Percentiles rank a stretch among this genome's conserved stretches.
These are phyloP conservation scores for Drosophila ananassae DNA, from an alignment of 1,140 invertebrate species.

Conservation along the genomic window DNA sequence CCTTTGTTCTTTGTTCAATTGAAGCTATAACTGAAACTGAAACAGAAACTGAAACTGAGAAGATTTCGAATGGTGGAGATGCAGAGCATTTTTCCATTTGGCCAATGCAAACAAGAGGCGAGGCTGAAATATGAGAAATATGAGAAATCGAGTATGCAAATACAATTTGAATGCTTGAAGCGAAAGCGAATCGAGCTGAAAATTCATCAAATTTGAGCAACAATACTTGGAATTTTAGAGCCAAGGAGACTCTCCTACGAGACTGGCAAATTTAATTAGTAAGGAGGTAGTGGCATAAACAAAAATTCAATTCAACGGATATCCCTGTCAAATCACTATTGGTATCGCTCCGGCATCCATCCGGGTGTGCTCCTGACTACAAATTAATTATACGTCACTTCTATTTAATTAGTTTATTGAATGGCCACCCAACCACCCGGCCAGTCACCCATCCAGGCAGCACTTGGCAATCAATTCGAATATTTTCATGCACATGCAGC, in stretches of 20 bases:
- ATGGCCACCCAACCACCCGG: slow-evolving; percentile 17
- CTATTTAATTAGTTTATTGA: slow-evolving; percentile 75
- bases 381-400: slow-evolving; percentile 51
- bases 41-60: slow-evolving; percentile 29
- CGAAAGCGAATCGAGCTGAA: slow-evolving; percentile 43
- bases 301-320: slow-evolving; percentile 27
- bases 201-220: slow-evolving; percentile 41
- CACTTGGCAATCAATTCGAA: slow-evolving; percentile 55
- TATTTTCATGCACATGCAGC: slow-evolving; percentile 40
- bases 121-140: slow-evolving; percentile 30
- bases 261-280: slow-evolving; percentile 35
- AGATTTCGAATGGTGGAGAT: slow-evolving; percentile 16
- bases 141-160: slow-evolving; percentile 51
- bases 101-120: slow-evolving; percentile 31
- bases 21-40: neutral
- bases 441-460: neutral
- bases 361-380: slow-evolving; percentile 1
- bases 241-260: neutral
- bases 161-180: slow-evolving; percentile 48
- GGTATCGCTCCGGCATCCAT: neutral
- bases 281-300: slow-evolving; percentile 30
- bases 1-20: slow-evolving; percentile 22
- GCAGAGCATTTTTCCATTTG: slow-evolving; percentile 36
- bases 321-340: slow-evolving; percentile 4
- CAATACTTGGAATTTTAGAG: slow-evolving; percentile 6